Percentiles rank a stretch among this genome's conserved stretches.
Conservation (phyloP, 2,797 vertebrate genomes). For the Myripristis murdjan region DNA sequence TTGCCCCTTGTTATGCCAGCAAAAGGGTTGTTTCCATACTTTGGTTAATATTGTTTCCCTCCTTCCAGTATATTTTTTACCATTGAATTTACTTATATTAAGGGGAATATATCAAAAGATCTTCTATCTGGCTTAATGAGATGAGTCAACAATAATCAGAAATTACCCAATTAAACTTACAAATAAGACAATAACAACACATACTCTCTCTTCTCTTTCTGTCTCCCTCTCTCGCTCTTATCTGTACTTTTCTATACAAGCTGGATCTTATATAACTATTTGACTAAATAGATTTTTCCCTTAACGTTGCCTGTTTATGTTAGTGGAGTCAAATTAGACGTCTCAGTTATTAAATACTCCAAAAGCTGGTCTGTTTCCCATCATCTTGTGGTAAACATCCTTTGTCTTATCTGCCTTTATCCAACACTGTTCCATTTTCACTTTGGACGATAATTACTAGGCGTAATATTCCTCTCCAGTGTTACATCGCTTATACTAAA, state of each 20-base stretch:
- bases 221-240: not conserved
- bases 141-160: not conserved
- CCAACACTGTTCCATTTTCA: constrained; percentile 59
- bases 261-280: constrained; percentile 25
- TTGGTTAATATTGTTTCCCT: not conserved
- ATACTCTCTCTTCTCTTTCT: not conserved
- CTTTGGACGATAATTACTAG: constrained; percentile 62
- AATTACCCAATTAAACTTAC: not conserved
- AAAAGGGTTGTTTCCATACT: not conserved
- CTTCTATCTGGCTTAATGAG: not conserved
- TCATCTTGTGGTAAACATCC: constrained; percentile 85
- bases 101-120: not conserved
- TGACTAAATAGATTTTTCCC: constrained; percentile 25
- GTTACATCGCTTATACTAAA: constrained; percentile 1
- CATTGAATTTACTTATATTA: not conserved
- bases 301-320: constrained; percentile 64
- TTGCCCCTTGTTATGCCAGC: not conserved
- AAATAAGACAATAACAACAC: not conserved
- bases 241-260: not conserved
- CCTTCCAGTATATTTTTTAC: not conserved
- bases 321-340: constrained; percentile 61
- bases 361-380: constrained; percentile 74
- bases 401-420: constrained; percentile 80
- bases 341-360: constrained; percentile 58
- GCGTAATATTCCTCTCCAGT: constrained; percentile 51